These are phyloP conservation scores for Chrysaora quinquecirrha DNA, from an alignment of 30 jellyfish, hydroid and myxozoan genomes.

Conservation along the genomic window DNA sequence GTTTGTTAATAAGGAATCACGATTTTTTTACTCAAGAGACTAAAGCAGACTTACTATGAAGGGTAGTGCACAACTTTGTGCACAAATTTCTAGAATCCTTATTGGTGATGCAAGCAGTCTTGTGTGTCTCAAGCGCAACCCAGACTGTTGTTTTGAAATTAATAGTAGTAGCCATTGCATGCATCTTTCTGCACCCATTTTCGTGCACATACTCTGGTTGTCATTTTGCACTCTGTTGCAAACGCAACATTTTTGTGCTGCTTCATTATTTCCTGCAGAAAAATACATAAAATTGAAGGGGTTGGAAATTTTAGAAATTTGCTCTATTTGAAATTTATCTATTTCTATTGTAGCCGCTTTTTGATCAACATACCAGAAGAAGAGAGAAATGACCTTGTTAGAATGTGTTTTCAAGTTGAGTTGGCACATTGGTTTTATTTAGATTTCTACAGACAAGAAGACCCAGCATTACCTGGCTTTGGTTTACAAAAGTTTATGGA, in stretches of 20 bases:
- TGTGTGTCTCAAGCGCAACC: no score
- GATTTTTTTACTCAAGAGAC: background rate
- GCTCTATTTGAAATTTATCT: background rate
- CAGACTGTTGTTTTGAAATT: no score
- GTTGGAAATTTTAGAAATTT: background rate
- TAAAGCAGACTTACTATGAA: no score
- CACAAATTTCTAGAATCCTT: no score
- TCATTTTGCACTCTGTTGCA: background rate
- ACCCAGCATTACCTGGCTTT: conserved; percentile 81
- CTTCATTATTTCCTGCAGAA: background rate
- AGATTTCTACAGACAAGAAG: conserved; percentile 93
- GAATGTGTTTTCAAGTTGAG: conserved; percentile 96
- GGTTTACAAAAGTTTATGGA: conserved; percentile 83
- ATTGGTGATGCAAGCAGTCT: no score
- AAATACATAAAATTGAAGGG: background rate
- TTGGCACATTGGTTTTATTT: conserved; percentile 98
- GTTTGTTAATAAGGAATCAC: background rate
- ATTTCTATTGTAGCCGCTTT: conserved; percentile 69
- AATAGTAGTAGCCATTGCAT: no score
- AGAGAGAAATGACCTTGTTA: conserved; percentile 84
- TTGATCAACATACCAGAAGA: conserved; percentile 91
- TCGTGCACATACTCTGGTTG: background rate
- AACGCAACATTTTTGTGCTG: no score
- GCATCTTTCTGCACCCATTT: no score
- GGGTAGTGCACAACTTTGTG: no score